Conservation (phyloP, 2,888 invertebrate species). For the Meandrusa payeni region DNA sequence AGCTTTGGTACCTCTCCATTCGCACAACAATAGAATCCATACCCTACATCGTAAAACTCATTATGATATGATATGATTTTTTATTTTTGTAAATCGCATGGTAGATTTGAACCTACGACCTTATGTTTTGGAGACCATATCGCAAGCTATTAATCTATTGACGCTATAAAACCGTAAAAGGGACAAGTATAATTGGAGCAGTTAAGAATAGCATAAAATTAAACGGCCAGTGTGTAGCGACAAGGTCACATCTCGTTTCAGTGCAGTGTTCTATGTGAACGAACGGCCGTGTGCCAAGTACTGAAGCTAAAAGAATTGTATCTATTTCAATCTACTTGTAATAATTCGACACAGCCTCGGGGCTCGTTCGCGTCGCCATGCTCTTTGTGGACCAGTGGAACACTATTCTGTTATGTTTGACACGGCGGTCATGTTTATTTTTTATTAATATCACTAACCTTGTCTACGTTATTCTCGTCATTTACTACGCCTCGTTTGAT, state of each 20-base stretch:
- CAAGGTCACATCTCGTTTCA: conserved; percentile 25
- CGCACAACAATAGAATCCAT: too few relatives aligned
- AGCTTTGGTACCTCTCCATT: too few relatives aligned
- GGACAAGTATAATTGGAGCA: conserved; percentile 1
- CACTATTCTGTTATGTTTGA: conserved; percentile 63
- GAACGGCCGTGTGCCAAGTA: conserved; percentile 29
- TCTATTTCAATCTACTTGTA: conserved; percentile 44
- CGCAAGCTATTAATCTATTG: too few relatives aligned
- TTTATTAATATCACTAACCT: neutral
- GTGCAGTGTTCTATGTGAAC: conserved; percentile 23
- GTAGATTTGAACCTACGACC: too few relatives aligned
- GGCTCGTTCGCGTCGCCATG: conserved; percentile 50
- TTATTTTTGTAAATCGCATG: too few relatives aligned
- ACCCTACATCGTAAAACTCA: too few relatives aligned
- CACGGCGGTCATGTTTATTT: conserved; percentile 26
- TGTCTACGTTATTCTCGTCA: neutral
- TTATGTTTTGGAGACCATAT: too few relatives aligned
- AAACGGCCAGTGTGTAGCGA: conserved; percentile 10
- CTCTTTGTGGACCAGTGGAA: conserved; percentile 68
- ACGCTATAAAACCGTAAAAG: too few relatives aligned
- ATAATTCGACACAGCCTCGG: conserved; percentile 54
- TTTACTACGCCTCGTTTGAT: neutral
- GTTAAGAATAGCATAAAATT: conserved; percentile 15
- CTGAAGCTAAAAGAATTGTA: conserved; percentile 40
- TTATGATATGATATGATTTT: too few relatives aligned